These are phyloP conservation scores for Exaiptasia diaphana DNA, from an alignment of 64 coral and sea anemone genomes.

Conservation along the genomic window DNA sequence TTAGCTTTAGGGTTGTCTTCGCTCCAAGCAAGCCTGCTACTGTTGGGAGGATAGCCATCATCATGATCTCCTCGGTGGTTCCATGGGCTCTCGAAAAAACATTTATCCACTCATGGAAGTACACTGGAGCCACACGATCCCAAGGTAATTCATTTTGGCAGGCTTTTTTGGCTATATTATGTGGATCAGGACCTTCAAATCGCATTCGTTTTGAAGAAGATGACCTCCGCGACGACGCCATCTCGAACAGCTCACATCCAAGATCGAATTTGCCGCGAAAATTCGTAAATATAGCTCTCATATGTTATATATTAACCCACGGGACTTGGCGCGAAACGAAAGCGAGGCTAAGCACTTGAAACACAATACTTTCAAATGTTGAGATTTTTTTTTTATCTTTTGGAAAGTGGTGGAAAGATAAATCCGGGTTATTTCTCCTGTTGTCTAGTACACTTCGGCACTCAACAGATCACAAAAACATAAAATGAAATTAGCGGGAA, in stretches of 20 bases:
- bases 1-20: constrained; percentile 9
- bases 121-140: constrained; percentile 7
- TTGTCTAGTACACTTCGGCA: no score
- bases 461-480: no score
- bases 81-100: constrained; percentile 31
- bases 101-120: constrained; percentile 8
- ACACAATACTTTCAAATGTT: no score
- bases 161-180: neutral
- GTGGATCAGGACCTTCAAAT: no score
- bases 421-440: no score
- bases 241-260: neutral
- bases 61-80: constrained; percentile 22
- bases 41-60: constrained; percentile 18
- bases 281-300: neutral
- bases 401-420: no score
- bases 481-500: no score
- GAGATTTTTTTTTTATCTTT: no score
- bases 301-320: neutral
- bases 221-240: no score
- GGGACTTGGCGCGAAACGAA: no score
- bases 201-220: no score
- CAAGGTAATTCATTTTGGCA: neutral
- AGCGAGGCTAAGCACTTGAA: no score
- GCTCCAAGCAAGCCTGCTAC: constrained; percentile 20
- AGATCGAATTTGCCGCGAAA: neutral